phyloP scores from a whole-genome alignment of 2,888 invertebrate species.

The Callyntrura guangdongensis region DNA sequence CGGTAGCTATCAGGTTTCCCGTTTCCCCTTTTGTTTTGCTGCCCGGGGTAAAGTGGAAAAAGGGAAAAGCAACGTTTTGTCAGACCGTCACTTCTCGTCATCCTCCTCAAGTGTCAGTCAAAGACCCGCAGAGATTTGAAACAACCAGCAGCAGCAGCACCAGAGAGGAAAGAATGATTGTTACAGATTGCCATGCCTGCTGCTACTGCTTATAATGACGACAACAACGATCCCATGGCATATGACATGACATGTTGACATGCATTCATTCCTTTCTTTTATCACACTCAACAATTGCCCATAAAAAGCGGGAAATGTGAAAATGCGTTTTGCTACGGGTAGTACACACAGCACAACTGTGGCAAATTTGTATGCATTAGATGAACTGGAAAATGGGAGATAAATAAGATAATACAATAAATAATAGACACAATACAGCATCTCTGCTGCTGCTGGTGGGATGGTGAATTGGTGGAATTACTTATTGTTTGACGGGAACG shows the following conservation, averaged over 20 bases:
- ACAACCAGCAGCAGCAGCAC: too few species aligned
- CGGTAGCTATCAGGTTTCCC: not conserved
- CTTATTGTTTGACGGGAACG: not conserved
- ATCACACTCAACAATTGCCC: not conserved
- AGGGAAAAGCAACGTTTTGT: constrained; percentile 1
- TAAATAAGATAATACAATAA: not conserved
- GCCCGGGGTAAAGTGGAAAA: not conserved
- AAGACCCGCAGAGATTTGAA: too few species aligned
- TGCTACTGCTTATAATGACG: too few species aligned
- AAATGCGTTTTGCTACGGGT: too few species aligned
- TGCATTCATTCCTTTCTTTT: not conserved
- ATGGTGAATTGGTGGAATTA: not conserved
- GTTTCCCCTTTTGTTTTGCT: not conserved
- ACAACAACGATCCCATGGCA: constrained; percentile 17
- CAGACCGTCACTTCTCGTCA: too few species aligned
- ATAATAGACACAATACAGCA: not conserved
- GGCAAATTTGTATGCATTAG: not conserved
- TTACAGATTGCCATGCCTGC: too few species aligned
- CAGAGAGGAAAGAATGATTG: not conserved
- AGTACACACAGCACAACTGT: not conserved
- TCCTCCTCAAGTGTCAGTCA: constrained; percentile 16
- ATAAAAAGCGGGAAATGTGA: too few species aligned
- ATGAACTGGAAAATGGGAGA: not conserved
- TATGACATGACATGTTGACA: constrained; percentile 30
- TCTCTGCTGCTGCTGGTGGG: too few species aligned